Base-by-base conservation (phyloP, 2,113 vertebrate species). In the Indicator indicator region DNA sequence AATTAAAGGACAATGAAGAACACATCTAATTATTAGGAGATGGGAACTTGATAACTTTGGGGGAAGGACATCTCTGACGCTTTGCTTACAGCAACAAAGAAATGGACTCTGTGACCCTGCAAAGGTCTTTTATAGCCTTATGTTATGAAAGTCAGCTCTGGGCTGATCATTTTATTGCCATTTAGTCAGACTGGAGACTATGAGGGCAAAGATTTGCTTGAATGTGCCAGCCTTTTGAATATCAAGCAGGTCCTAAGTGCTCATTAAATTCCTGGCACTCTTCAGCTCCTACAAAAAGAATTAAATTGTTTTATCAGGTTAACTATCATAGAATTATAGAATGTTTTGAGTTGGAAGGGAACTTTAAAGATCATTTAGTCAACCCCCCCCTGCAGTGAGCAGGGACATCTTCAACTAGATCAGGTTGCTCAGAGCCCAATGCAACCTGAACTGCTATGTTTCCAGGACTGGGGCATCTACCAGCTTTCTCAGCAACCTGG, bases 41-140 rank as follows among this genome's bases (percentile, higher is more conserved):
- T 96, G 86, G 73, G 81, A 96, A 89, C 93, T 83, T 85, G 95
- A 95, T 96, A 95, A 94, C 83, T 92, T 93, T 90, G 59, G 59
- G 50, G 23, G 92, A 92, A 90, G 71, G 81, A 92, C 67, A 48
- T 48, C 73, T 90, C 73, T 95, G 93, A 90, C 44, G 50, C 87
- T 95, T 93, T 95, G 74, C 92, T 95, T 90, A 79, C 83, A 86
- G 71, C 83, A 93, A 86, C 46, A 84, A 72, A 58, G 24, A 59
- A 52, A 2, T 82, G 77, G 86, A 93, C 94, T 89, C 50, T 59
- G 26, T 87, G 95, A 97, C 63, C 69, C 24, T 72, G 21, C 82
- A 74, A 88, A 93, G 1, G 9, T 42, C 42, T 68, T 86, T 94
- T 83, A 67, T 52, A 74, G 59, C 40, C 50, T 69, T 90, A 36